Percentiles rank a stretch among this genome's conserved stretches.
Conservation (phyloP, 2,113 vertebrate species). For the Gymnorhina tibicen region DNA sequence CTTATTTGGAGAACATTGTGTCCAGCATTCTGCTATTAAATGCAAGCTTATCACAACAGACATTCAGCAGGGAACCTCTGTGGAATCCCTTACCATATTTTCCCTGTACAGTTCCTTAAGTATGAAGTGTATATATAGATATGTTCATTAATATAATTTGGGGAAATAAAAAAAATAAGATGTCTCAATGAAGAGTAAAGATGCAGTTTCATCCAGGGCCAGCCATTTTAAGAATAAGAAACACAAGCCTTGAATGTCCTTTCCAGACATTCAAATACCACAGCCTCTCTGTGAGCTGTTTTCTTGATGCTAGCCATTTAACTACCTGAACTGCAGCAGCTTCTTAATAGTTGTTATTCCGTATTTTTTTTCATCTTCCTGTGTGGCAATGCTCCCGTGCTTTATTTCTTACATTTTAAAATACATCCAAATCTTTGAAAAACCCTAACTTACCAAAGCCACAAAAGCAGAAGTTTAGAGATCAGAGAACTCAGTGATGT, state of each 20-base stretch:
- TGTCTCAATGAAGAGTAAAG: background rate
- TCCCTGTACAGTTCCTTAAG: background rate
- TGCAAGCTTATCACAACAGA: background rate
- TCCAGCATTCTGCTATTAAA: background rate
- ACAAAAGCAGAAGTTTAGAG: background rate
- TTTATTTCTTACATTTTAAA: constrained; percentile 1
- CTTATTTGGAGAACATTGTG: background rate
- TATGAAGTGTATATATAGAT: background rate
- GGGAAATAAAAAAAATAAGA: background rate
- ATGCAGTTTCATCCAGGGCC: background rate
- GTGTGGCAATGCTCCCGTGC: background rate
- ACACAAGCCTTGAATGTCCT: background rate
- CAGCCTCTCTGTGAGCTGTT: background rate
- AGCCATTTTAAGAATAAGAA: background rate
- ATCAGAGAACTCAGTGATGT: background rate
- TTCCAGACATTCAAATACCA: background rate
- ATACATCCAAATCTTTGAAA: background rate
- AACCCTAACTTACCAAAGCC: background rate
- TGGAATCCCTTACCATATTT: background rate
- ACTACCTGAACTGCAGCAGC: background rate
- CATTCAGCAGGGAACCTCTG: background rate
- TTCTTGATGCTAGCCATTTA: background rate
- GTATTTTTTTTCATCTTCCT: background rate
- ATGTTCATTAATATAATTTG: background rate
- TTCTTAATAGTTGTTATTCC: background rate